Conservation (phyloP, 2,113 vertebrate species). For the Tretioscincus oriximinensis region DNA sequence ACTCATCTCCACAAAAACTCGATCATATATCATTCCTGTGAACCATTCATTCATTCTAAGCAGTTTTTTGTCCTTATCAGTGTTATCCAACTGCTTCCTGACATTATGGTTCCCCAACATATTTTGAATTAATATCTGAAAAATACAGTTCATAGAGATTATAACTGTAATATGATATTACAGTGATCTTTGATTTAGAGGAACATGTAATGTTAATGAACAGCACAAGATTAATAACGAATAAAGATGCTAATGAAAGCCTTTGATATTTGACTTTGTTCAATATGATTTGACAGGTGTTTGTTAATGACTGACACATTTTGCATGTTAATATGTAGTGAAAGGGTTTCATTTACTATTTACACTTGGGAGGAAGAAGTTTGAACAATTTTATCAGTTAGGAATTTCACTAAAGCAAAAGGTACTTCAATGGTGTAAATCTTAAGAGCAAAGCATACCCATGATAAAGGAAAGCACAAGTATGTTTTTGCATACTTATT, state of each 20-base stretch:
- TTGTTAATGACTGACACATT: not conserved
- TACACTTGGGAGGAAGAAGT: not conserved
- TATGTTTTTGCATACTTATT: not conserved
- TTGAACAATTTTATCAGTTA: not conserved
- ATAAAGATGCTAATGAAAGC: slow-evolving; percentile 10
- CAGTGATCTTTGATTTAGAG: not conserved
- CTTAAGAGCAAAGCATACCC: not conserved
- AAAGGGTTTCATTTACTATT: slow-evolving; percentile 2
- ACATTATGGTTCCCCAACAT: slow-evolving; percentile 4
- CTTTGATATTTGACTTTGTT: slow-evolving; percentile 6
- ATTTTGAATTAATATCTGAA: slow-evolving; percentile 3
- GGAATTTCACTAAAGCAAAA: not conserved
- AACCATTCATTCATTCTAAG: not conserved
- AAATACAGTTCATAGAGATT: not conserved
- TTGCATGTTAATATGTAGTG: not conserved
- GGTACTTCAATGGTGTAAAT: slow-evolving; percentile 4
- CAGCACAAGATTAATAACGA: slow-evolving; percentile 32
- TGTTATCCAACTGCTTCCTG: not conserved
- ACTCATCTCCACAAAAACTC: not conserved
- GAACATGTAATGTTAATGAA: not conserved
- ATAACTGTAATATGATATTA: slow-evolving; percentile 4
- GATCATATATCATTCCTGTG: not conserved
- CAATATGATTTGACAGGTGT: not conserved
- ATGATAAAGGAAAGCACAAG: not conserved
- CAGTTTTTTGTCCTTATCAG: not conserved